These are phyloP conservation scores for Montipora cactus DNA, from an alignment of 64 coral and sea anemone species.

Conservation along the genomic window DNA sequence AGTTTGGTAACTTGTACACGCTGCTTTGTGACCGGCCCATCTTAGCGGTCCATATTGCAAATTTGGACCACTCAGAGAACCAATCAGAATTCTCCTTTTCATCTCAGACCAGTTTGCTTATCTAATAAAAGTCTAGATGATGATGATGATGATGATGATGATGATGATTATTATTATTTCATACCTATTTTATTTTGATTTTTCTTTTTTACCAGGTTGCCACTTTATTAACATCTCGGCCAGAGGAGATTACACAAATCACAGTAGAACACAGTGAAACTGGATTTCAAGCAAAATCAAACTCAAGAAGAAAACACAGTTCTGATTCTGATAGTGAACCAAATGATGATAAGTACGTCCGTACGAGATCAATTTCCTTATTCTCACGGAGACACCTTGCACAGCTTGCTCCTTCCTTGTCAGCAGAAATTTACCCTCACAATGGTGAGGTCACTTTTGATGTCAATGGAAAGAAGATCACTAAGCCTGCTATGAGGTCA, in stretches of 20 bases:
- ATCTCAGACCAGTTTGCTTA: too few species aligned
- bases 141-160: too few species aligned
- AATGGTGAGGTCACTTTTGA: constrained; percentile 30
- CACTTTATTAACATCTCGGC: constrained; percentile 2
- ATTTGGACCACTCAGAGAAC: too few species aligned
- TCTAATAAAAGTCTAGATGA: too few species aligned
- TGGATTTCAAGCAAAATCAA: constrained; percentile 10
- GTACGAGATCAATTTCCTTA: constrained; percentile 16
- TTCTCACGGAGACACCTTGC: constrained; percentile 2
- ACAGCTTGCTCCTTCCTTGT: neutral
- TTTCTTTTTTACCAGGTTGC: neutral
- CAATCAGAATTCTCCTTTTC: too few species aligned
- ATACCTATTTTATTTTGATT: neutral
- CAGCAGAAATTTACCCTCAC: neutral
- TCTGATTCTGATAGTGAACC: constrained; percentile 29
- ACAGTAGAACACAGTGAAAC: constrained; percentile 50
- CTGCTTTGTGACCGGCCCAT: too few species aligned
- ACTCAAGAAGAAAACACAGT: neutral
- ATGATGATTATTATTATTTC: too few species aligned
- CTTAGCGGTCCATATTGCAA: too few species aligned
- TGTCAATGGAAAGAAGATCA: constrained; percentile 37
- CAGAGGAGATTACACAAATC: constrained; percentile 51
- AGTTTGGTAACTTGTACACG: too few species aligned
- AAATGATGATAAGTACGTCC: constrained; percentile 3
- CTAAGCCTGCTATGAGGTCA: constrained; percentile 42